phyloP scores from a whole-genome alignment of 2,888 invertebrate species.

The Drosophila anomelani region DNA sequence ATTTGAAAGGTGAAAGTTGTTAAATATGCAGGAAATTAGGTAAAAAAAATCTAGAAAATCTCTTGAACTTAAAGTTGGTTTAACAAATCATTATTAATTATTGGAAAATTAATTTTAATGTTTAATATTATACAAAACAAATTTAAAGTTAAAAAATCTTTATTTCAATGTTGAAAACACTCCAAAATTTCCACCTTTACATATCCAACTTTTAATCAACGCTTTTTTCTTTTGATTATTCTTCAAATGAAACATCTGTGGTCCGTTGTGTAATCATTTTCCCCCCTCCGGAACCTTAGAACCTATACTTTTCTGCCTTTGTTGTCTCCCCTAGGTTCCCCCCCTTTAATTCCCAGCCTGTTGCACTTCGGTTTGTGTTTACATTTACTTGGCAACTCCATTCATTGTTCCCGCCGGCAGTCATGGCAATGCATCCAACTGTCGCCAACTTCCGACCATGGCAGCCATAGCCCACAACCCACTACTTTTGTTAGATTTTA shows the following conservation, averaged over 20 bases:
- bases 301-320: neutral
- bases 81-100: neutral
- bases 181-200: neutral
- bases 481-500: constrained; percentile 60
- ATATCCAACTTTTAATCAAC: constrained; percentile 12
- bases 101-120: too few relatives aligned
- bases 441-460: constrained; percentile 56
- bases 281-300: neutral
- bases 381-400: constrained; percentile 45
- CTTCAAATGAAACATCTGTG: constrained; percentile 20
- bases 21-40: neutral
- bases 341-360: constrained; percentile 18
- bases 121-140: too few relatives aligned
- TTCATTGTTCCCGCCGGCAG: constrained; percentile 26
- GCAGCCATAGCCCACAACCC: constrained; percentile 32
- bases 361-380: constrained; percentile 39
- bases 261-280: constrained; percentile 4
- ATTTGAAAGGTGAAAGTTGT: neutral
- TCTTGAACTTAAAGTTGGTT: accelerated
- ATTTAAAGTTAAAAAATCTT: neutral
- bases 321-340: neutral
- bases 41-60: neutral
- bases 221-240: neutral
- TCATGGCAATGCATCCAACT: constrained; percentile 57
- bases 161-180: accelerated